Conservation (phyloP, 2,797 vertebrate species). For the Podarcis lilfordi region DNA sequence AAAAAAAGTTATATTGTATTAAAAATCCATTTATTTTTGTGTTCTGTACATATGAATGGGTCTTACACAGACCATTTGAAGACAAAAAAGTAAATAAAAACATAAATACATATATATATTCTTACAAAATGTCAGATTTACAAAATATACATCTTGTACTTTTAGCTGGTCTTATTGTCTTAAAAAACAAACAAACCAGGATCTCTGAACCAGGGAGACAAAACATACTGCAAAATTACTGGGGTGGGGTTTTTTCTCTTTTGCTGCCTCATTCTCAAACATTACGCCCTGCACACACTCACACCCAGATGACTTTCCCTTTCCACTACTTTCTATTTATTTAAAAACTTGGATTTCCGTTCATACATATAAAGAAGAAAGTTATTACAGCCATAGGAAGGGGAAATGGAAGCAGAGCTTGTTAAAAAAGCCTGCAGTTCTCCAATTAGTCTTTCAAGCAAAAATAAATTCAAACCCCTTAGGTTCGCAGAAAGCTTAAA, state of each 20-base stretch:
- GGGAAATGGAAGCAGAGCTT: slow-evolving; percentile 51
- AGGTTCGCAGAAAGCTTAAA: slow-evolving; percentile 44
- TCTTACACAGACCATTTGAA: slow-evolving; percentile 75
- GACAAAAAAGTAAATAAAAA: slow-evolving; percentile 84
- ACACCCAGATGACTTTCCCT: slow-evolving; percentile 38
- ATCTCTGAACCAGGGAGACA: slow-evolving; percentile 63
- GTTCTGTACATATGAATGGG: slow-evolving; percentile 83
- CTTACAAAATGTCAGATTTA: slow-evolving; percentile 88
- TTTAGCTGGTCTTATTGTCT: slow-evolving; percentile 78
- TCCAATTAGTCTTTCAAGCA: slow-evolving; percentile 63
- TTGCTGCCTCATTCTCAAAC: slow-evolving; percentile 5
- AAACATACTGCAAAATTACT: slow-evolving; percentile 39
- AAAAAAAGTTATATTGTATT: slow-evolving; percentile 55
- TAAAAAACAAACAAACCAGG: slow-evolving; percentile 50
- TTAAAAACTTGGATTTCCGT: background rate
- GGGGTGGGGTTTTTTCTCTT: background rate
- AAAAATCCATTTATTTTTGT: slow-evolving; percentile 83
- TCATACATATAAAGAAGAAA: background rate
- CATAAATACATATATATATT: slow-evolving; percentile 92
- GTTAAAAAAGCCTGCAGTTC: slow-evolving; percentile 58
- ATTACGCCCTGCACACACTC: background rate
- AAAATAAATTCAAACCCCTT: slow-evolving; percentile 64
- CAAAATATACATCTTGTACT: slow-evolving; percentile 87
- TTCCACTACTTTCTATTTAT: slow-evolving; percentile 32
- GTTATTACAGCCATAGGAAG: background rate